These are phyloP conservation scores for Apocrypta bakeri DNA, from an alignment of 1,140 invertebrate genomes.

Conservation along the genomic window DNA sequence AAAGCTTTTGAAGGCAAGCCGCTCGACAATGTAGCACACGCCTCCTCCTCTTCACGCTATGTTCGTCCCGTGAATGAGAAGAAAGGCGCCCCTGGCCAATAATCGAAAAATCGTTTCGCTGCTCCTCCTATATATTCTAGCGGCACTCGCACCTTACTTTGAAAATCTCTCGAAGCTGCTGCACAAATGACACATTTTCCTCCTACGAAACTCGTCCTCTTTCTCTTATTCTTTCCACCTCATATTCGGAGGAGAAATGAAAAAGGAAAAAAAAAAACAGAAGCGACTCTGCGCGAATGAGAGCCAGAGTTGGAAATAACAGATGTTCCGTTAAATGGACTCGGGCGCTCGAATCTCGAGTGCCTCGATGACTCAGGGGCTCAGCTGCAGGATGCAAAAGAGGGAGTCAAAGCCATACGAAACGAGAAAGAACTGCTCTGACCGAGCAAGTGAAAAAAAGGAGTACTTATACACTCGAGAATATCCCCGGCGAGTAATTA, in stretches of 20 bases:
- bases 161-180: neutral
- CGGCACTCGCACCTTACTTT: neutral
- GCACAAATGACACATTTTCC: conserved; percentile 25
- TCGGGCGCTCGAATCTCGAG: conserved; percentile 43
- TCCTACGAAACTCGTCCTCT: conserved; percentile 31
- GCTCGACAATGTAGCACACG: neutral
- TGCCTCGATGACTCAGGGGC: conserved; percentile 51
- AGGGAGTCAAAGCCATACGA: neutral
- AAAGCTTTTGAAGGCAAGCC: conserved; percentile 27
- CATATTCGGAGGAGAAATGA: neutral
- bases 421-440: neutral
- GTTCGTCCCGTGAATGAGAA: conserved; percentile 48
- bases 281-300: neutral
- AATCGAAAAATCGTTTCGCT: conserved; percentile 55
- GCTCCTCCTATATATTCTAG: neutral
- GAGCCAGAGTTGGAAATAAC: conserved; percentile 39
- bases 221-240: conserved; percentile 25
- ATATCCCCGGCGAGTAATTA: conserved; percentile 48
- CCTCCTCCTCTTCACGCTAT: neutral
- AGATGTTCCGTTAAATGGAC: conserved; percentile 53
- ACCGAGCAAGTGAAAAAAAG: conserved; percentile 40
- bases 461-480: conserved; percentile 41
- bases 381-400: conserved; percentile 46
- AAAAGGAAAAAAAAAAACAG: no score
- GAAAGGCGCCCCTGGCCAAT: conserved; percentile 41